Conservation (phyloP, 2,797 vertebrate species). For the Danio albolineatus region DNA sequence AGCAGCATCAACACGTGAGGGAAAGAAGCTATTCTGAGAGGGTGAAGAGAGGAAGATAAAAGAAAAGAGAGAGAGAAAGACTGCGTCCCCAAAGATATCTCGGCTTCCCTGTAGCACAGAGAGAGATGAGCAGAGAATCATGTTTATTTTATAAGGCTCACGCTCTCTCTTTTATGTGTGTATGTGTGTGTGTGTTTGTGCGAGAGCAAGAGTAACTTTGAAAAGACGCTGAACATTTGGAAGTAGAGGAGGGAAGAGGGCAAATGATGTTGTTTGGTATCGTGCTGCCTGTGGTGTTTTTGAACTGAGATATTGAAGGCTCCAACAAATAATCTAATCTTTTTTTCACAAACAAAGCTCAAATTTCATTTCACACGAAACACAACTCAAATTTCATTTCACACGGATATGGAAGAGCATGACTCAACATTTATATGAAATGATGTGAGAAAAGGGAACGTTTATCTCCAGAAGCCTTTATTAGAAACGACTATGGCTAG, state of each 20-base stretch:
- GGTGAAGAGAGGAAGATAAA: slow-evolving; percentile 6
- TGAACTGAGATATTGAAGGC: slow-evolving; percentile 36
- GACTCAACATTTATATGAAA: slow-evolving; percentile 13
- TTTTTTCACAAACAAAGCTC: slow-evolving; percentile 19
- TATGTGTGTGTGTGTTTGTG: slow-evolving; percentile 21
- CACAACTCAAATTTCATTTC: not conserved
- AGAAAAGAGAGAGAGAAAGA: slow-evolving; percentile 17
- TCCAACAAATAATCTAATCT: slow-evolving; percentile 56
- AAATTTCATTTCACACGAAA: not conserved
- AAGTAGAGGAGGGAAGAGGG: not conserved
- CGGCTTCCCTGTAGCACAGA: slow-evolving; percentile 29
- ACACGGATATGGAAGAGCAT: not conserved
- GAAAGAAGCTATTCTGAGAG: slow-evolving; percentile 33
- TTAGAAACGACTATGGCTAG: not conserved
- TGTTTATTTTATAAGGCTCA: slow-evolving; percentile 58
- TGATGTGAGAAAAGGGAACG: not conserved
- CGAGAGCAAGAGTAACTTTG: slow-evolving; percentile 3
- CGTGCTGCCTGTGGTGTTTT: slow-evolving; percentile 47
- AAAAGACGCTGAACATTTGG: slow-evolving; percentile 18
- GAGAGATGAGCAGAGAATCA: slow-evolving; percentile 24
- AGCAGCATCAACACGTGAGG: slow-evolving; percentile 25
- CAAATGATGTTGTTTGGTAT: slow-evolving; percentile 48
- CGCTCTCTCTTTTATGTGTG: slow-evolving; percentile 28
- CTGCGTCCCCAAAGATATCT: slow-evolving; percentile 29
- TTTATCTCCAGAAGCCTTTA: not conserved